phyloP scores from a whole-genome alignment of 2,797 vertebrate genomes.

The Eulemur coronatus region DNA sequence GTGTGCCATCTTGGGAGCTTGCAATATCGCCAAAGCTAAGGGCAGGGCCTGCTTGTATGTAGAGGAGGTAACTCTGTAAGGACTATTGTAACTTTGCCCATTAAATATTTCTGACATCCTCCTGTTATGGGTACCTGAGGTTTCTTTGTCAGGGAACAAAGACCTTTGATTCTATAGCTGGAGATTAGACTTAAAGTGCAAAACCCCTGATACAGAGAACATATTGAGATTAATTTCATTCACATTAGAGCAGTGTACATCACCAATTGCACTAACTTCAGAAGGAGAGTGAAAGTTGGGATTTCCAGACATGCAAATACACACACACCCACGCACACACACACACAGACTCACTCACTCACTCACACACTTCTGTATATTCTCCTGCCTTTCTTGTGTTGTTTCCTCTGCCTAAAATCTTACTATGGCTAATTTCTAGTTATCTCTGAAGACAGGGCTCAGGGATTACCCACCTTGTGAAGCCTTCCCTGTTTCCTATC shows the following conservation, averaged over 20 bases:
- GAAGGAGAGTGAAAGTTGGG: neutral
- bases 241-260: neutral
- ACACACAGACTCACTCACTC: too few relatives aligned
- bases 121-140: neutral
- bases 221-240: neutral
- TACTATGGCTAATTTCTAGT: neutral
- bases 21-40: constrained; percentile 33
- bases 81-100: neutral
- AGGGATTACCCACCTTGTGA: neutral
- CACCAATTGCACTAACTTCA: neutral
- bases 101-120: neutral
- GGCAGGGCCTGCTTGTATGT: neutral
- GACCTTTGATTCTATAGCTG: neutral
- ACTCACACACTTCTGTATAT: neutral
- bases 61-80: neutral
- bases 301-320: neutral
- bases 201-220: neutral
- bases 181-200: neutral
- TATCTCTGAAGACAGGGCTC: neutral
- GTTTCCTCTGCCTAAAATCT: neutral
- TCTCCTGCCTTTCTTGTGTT: neutral
- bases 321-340: neutral
- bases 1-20: constrained; percentile 30
- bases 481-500: neutral
- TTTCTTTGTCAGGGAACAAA: neutral